These are phyloP conservation scores for Meghimatium bilineatum DNA, from an alignment of 2,888 invertebrate genomes.

Conservation along the genomic window DNA sequence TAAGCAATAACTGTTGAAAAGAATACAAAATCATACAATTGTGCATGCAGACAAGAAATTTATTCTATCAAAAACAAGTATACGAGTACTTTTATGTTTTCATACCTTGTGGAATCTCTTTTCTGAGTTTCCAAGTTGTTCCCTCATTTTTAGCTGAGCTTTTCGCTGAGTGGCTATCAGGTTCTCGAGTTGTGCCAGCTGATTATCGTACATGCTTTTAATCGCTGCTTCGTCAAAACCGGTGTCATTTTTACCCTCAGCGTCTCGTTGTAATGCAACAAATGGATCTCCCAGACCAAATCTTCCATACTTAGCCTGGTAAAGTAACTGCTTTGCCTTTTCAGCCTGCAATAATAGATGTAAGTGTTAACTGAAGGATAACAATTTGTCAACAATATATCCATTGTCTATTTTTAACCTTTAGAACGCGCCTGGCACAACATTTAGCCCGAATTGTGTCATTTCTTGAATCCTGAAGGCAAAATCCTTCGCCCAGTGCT, in stretches of 20 bases:
- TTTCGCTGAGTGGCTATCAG: conserved; percentile 87
- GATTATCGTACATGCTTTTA: conserved; percentile 86
- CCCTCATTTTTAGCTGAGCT: conserved; percentile 85
- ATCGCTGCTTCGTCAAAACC: conserved; percentile 83
- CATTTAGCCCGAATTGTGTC: too few relatives aligned
- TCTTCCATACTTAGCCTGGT: conserved; percentile 84
- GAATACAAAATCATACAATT: too few relatives aligned
- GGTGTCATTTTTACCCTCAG: conserved; percentile 79
- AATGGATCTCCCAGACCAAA: conserved; percentile 86
- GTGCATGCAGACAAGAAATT: too few relatives aligned
- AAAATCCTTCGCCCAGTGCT: too few relatives aligned
- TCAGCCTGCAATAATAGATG: conserved; percentile 82
- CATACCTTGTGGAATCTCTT: conserved; percentile 85
- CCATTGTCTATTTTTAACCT: too few relatives aligned
- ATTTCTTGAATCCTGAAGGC: too few relatives aligned
- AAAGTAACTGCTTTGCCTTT: conserved; percentile 87
- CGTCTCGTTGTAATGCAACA: conserved; percentile 88
- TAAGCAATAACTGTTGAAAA: too few relatives aligned
- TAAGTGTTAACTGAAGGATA: not conserved
- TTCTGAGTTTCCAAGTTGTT: conserved; percentile 86
- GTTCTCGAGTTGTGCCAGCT: conserved; percentile 87
- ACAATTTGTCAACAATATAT: not conserved
- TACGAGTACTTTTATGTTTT: not conserved
- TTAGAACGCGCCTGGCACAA: too few relatives aligned
- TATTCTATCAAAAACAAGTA: too few relatives aligned